A percentile compares a stretch with the other conserved stretches of the same genome.
Conservation (phyloP, 2,797 vertebrate species). For the Pseudochirops corinnae region DNA sequence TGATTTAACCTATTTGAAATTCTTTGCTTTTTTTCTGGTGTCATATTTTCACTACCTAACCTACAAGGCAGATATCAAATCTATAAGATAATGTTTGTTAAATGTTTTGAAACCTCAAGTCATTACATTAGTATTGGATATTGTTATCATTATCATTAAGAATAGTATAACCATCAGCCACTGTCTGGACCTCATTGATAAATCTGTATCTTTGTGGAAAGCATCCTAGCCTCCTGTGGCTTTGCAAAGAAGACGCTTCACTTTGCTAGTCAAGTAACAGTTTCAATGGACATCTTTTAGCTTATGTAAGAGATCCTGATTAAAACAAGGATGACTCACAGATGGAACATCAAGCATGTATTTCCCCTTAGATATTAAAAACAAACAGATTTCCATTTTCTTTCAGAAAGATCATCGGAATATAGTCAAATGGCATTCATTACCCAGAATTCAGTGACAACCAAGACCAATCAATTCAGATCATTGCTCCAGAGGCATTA, state of each 20-base stretch:
- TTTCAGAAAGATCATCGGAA: constrained; percentile 73
- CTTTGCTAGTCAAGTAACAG: constrained; percentile 52
- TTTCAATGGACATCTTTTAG: constrained; percentile 71
- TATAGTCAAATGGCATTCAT: constrained; percentile 65
- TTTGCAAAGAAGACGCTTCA: constrained; percentile 50
- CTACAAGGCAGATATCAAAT: neutral
- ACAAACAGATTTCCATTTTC: constrained; percentile 76
- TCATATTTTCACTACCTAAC: neutral
- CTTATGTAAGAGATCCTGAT: constrained; percentile 69
- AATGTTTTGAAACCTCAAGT: neutral
- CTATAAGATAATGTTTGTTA: neutral
- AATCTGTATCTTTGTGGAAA: constrained; percentile 18
- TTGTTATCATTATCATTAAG: neutral
- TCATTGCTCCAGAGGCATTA: constrained; percentile 58
- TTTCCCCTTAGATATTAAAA: constrained; percentile 71
- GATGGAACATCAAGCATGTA: constrained; percentile 56
- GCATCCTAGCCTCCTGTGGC: constrained; percentile 49
- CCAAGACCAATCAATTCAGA: constrained; percentile 42
- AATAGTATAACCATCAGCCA: neutral
- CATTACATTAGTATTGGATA: neutral
- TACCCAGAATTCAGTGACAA: constrained; percentile 66
- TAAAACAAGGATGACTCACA: constrained; percentile 73
- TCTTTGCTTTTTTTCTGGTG: neutral
- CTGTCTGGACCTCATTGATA: neutral
- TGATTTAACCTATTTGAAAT: neutral